A percentile compares a stretch with the other conserved stretches of the same genome.
phyloP scores from a whole-genome alignment of 1,140 invertebrate species.

The Heterodera carotae region DNA sequence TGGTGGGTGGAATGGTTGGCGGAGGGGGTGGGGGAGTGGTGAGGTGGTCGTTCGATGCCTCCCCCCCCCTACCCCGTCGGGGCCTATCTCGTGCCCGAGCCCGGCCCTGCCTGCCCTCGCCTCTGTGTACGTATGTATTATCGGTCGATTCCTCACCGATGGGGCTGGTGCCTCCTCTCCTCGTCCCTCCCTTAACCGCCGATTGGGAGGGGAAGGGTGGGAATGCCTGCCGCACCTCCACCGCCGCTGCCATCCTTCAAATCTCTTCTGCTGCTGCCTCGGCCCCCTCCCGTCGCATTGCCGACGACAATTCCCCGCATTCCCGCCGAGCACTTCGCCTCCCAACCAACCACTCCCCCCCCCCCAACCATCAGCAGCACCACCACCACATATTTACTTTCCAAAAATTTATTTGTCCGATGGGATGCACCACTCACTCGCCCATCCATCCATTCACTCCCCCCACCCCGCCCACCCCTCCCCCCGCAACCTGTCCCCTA shows the following conservation, averaged over 20 bases:
- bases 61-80: no score
- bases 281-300: background rate
- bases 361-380: background rate
- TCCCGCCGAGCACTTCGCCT: background rate
- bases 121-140: background rate
- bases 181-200: background rate
- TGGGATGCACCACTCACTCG: slow-evolving; percentile 1
- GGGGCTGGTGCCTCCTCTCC: background rate
- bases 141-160: background rate
- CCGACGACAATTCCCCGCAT: background rate
- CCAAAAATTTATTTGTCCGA: slow-evolving; percentile 3
- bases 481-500: no score
- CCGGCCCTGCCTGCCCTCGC: no score
- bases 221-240: background rate
- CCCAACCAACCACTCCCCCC: no score
- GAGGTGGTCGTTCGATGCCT: background rate
- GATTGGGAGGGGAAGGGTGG: background rate
- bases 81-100: slow-evolving; percentile 1
- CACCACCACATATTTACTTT: background rate
- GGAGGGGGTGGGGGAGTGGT: background rate
- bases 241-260: background rate
- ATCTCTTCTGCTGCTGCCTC: background rate
- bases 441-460: background rate
- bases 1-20: background rate
- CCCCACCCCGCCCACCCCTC: background rate